phyloP scores from a whole-genome alignment of 1,140 invertebrate genomes.

The Physella acuta region DNA sequence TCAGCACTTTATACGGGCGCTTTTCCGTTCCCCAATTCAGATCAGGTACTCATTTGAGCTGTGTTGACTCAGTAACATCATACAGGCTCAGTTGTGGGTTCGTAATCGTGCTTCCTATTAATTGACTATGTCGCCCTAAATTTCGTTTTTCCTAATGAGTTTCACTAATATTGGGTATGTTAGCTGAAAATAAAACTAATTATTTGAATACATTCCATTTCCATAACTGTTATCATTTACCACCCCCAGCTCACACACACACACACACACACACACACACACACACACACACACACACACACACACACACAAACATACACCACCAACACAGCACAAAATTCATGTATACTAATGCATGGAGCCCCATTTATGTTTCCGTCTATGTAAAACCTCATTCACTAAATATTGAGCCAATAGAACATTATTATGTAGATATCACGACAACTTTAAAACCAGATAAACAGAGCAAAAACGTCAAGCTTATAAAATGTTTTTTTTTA shows the following conservation, averaged over 20 bases:
- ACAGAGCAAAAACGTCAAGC: neutral
- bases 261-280: neutral
- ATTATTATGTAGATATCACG: neutral
- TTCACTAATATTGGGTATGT: neutral
- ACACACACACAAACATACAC: neutral
- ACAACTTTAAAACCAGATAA: neutral
- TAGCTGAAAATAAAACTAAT: neutral
- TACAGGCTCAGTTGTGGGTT: too few relatives aligned
- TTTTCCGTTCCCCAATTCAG: too few relatives aligned
- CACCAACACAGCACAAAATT: neutral
- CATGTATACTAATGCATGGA: neutral
- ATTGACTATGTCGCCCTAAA: neutral
- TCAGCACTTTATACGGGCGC: too few relatives aligned
- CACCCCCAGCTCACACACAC: neutral
- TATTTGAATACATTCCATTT: neutral
- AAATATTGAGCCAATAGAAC: neutral
- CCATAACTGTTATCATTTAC: neutral
- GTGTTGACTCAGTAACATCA: too few relatives aligned
- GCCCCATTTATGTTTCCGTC: neutral
- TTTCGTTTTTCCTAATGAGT: neutral
- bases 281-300: neutral
- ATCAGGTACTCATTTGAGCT: too few relatives aligned
- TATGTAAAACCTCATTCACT: neutral
- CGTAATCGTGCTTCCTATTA: neutral
- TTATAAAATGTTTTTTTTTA: neutral